Conservation (phyloP, 2,888 invertebrate species). For the Tipula vernalis region DNA sequence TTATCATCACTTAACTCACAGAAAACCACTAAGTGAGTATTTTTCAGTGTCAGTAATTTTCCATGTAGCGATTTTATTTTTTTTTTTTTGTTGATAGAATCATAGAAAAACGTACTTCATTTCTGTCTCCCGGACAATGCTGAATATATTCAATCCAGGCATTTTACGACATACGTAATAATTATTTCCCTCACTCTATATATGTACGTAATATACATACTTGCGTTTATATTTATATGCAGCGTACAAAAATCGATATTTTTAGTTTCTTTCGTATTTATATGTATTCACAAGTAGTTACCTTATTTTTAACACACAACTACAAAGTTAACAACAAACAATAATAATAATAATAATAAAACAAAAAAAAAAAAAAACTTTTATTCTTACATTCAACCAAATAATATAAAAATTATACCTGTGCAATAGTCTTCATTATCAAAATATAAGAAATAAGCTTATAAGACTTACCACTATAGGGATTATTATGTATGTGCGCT, state of each 20-base stretch:
- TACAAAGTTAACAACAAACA: not conserved
- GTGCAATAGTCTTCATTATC: not conserved
- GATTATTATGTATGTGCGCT: not conserved
- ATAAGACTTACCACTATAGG: not conserved
- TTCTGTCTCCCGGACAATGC: too few relatives aligned
- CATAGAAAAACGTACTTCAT: too few relatives aligned
- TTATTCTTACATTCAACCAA: not conserved
- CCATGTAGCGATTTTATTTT: too few relatives aligned
- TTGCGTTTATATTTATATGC: too few relatives aligned
- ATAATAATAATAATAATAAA: not conserved
- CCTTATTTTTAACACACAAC: not conserved
- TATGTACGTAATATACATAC: not conserved
- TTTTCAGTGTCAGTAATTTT: too few relatives aligned
- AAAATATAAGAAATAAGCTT: not conserved
- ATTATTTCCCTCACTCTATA: not conserved
- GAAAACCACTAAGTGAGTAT: too few relatives aligned
- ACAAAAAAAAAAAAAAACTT: not conserved
- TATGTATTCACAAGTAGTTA: not conserved
- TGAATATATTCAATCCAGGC: too few relatives aligned
- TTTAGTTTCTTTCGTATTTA: not conserved
- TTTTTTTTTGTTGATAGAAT: too few relatives aligned
- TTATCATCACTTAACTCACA: too few relatives aligned
- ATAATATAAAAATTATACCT: not conserved
- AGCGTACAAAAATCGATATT: not conserved
- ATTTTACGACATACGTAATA: not conserved